A percentile compares a stretch with the other conserved stretches of the same genome.
Conservation (phyloP, 1,140 invertebrate species). For the Parapsyche elsis region DNA sequence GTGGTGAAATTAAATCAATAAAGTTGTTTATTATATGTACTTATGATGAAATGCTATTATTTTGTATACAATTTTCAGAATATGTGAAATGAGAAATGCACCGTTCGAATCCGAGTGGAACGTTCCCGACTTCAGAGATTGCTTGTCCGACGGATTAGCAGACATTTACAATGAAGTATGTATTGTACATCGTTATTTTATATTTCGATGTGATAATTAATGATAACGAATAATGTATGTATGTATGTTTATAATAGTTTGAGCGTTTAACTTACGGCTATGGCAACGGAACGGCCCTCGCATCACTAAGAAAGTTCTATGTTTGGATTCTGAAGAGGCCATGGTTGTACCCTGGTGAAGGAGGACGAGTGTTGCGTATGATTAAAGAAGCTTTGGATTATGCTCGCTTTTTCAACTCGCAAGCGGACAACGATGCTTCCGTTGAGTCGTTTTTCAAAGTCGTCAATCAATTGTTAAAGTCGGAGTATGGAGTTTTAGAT, state of each 20-base stretch:
- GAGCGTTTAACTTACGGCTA: constrained; percentile 69
- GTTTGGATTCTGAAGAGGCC: constrained; percentile 59
- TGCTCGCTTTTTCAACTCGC: constrained; percentile 61
- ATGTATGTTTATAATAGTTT: constrained; percentile 63
- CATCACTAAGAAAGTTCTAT: constrained; percentile 63
- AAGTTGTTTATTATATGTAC: not conserved
- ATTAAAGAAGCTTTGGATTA: constrained; percentile 67
- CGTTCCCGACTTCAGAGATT: constrained; percentile 78
- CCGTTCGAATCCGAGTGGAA: constrained; percentile 75
- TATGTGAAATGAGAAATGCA: constrained; percentile 65
- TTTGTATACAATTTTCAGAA: constrained; percentile 57
- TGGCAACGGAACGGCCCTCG: constrained; percentile 62
- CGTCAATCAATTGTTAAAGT: constrained; percentile 65
- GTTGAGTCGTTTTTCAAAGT: constrained; percentile 65
- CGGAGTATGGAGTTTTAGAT: constrained; percentile 65
- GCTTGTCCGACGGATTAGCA: constrained; percentile 73
- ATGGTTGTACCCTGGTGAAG: constrained; percentile 69
- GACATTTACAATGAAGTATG: constrained; percentile 74
- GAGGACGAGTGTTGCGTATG: constrained; percentile 66
- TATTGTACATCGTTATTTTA: constrained; percentile 31
- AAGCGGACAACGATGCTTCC: constrained; percentile 60
- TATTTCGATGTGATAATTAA: not conserved
- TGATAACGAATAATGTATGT: not conserved
- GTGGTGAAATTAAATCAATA: too few relatives aligned
- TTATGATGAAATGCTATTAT: not conserved